These are phyloP conservation scores for Poicephalus gulielmi DNA, from an alignment of 2,113 vertebrate genomes.

Conservation along the genomic window DNA sequence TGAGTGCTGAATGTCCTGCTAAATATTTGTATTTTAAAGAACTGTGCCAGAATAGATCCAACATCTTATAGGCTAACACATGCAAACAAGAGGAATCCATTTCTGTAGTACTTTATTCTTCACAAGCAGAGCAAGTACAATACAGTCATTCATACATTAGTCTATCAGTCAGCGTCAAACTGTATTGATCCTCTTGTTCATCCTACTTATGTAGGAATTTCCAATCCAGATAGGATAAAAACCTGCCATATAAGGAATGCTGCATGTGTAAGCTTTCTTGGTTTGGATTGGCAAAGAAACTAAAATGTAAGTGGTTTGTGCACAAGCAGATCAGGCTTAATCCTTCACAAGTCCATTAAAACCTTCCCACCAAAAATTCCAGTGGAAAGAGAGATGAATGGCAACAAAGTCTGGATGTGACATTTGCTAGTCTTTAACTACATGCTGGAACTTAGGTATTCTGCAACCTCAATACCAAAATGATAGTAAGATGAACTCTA, in stretches of 20 bases:
- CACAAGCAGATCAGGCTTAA: not conserved
- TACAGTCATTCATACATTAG: not conserved
- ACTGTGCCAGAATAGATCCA: not conserved
- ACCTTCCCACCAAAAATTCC: not conserved
- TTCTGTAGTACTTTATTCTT: not conserved
- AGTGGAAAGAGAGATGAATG: not conserved
- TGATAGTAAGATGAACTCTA: not conserved
- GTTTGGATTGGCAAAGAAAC: not conserved
- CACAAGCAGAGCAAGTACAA: not conserved
- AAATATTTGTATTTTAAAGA: not conserved
- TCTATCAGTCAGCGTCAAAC: not conserved
- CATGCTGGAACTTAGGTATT: accelerated
- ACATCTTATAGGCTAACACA: not conserved
- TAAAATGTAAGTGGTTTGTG: not conserved
- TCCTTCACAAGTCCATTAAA: not conserved
- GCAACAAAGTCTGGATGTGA: not conserved
- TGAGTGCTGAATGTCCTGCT: not conserved
- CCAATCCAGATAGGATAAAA: not conserved
- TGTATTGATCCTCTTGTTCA: not conserved
- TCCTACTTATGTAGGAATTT: not conserved
- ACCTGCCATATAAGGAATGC: not conserved
- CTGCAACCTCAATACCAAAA: not conserved
- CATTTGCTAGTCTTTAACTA: not conserved
- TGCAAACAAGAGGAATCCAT: not conserved
- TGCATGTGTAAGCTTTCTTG: not conserved